A percentile compares a stretch with the other conserved stretches of the same genome.
phyloP scores from a whole-genome alignment of 1,140 invertebrate genomes.

The Zaprionus camerounensis region DNA sequence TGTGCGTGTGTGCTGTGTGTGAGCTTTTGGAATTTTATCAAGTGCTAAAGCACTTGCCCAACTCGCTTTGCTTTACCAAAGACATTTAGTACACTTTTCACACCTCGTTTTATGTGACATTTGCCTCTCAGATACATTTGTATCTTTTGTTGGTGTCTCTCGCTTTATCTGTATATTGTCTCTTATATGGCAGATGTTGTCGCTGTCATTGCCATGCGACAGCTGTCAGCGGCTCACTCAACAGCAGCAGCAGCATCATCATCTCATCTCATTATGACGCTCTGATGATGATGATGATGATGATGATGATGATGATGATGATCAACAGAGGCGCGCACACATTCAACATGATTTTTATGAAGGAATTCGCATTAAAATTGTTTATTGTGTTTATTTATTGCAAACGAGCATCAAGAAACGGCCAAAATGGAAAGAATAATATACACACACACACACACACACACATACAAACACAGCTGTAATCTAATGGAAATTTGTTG shows the following conservation, averaged over 20 bases:
- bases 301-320: constrained; percentile 14
- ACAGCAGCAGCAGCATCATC: constrained; percentile 27
- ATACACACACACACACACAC: constrained; percentile 33
- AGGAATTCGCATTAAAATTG: constrained; percentile 82
- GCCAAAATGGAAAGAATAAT: constrained; percentile 65
- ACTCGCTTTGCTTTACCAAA: constrained; percentile 45
- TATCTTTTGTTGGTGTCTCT: constrained; percentile 25
- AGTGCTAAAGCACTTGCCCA: constrained; percentile 28
- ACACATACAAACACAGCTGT: constrained; percentile 23
- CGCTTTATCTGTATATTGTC: constrained; percentile 8
- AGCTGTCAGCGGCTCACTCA: constrained; percentile 59
- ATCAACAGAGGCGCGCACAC: constrained; percentile 23
- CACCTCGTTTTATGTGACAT: constrained; percentile 58
- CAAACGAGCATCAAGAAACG: constrained; percentile 70
- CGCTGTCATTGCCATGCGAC: constrained; percentile 65
- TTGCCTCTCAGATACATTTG: constrained; percentile 46
- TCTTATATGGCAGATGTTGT: constrained; percentile 22
- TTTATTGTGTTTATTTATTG: constrained; percentile 82
- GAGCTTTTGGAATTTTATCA: constrained; percentile 67
- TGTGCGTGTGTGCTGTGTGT: constrained; percentile 14
- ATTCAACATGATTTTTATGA: constrained; percentile 71
- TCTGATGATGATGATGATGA: constrained; percentile 6
- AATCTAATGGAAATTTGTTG: constrained; percentile 69
- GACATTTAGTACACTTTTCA: constrained; percentile 74
- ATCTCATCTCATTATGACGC: constrained; percentile 35